Percentiles rank a stretch among this genome's conserved stretches.
Conservation (phyloP, 2,113 vertebrate genomes). For the Brachyistius frenatus region DNA sequence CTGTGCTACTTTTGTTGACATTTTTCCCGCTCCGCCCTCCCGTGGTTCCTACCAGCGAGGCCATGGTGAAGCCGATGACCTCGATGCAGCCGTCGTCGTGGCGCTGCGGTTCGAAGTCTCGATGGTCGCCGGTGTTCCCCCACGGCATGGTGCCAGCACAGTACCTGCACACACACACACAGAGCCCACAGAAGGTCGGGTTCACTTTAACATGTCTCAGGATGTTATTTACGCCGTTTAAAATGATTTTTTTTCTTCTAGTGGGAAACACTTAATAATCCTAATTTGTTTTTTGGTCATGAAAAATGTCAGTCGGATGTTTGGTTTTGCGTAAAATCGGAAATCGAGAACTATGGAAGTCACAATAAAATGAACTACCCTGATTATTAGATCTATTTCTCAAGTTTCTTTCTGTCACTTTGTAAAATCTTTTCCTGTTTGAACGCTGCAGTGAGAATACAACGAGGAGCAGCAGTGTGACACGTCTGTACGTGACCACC, state of each 20-base stretch:
- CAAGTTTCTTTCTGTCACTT: too few relatives aligned
- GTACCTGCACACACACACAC: constrained; percentile 62
- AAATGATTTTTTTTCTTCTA: neutral
- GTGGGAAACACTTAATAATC: constrained; percentile 1
- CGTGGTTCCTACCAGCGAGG: constrained; percentile 89
- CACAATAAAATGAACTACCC: too few relatives aligned
- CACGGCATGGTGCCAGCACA: constrained; percentile 93
- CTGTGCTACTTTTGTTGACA: too few relatives aligned
- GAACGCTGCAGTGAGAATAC: too few relatives aligned
- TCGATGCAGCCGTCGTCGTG: constrained; percentile 98
- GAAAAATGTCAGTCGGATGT: too few relatives aligned
- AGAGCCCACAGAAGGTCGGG: neutral
- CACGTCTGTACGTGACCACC: constrained; percentile 25
- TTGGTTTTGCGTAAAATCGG: too few relatives aligned
- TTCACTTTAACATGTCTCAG: neutral
- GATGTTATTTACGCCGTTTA: neutral
- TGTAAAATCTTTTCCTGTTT: too few relatives aligned
- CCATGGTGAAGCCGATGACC: constrained; percentile 99
- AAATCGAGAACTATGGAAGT: too few relatives aligned
- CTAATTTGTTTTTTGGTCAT: neutral
- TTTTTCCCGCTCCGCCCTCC: too few relatives aligned
- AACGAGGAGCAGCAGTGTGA: too few relatives aligned
- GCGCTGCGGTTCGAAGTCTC: constrained; percentile 97
- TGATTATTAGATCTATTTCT: too few relatives aligned
- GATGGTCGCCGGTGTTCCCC: constrained; percentile 98